Evolutionary conservation across 2,888 invertebrate species (phyloP), one percentile per base, ranked within the genome.

Genomic region (Malthinus seriepunctatus): DNA sequence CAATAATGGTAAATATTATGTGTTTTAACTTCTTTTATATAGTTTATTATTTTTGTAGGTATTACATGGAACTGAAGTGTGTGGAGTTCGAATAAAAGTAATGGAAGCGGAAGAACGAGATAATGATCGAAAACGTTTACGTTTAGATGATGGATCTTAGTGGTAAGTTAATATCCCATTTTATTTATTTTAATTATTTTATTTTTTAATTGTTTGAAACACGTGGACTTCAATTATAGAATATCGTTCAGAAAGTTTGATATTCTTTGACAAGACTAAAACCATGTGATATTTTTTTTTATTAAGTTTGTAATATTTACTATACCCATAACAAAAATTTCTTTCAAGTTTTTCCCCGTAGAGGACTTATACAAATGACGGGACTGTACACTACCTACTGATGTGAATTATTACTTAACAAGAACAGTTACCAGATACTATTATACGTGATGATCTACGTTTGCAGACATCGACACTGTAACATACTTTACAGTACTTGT

Each of bases 41-140:
- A 46, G 4, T n/a, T 8, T 46, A 31, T 31, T 9, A 10, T 10
- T 32, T 42, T 67, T 71, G 47, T 58, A 81, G 73, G 72, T 74
- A 0, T 78, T 96, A 44, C 94, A 96, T 74, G 95, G 94, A 8
- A 91, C 93, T 59, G 93, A 94, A 76, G 84, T 96, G 56, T 91
- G 90, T 70, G 94, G 94, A 15, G 87, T 91, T 15, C 85, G 93
- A 62, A 82, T 96, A 51, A 92, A 95, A 81, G 95, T 96, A 4
- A 81, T 95, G 78, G 89, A 92, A 75, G 95, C 96, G 0, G 95
- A 95, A 70, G 91, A 91, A 66, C 85, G 72, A 38, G 69, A 67
- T 38, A 63, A 67, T 48, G 64, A 66, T 44, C 52, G 67, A 35
- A 69, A 68, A 56, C 55, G 68, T 9, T 47, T 63, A 38, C 63